Conservation (phyloP, 2,113 vertebrate genomes). For the Argyrosomus japonicus region DNA sequence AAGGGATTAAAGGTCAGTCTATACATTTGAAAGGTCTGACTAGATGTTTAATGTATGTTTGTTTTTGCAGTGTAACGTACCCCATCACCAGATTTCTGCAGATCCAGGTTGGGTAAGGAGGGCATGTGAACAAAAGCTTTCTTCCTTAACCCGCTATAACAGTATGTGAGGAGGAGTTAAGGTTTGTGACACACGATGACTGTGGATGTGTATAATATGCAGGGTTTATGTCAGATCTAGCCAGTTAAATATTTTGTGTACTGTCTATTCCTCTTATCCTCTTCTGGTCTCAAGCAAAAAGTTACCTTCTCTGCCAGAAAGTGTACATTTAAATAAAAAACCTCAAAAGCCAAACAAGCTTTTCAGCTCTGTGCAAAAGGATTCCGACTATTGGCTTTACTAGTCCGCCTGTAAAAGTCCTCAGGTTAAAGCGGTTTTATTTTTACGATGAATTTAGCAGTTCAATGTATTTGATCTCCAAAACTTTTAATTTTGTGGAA, state of each 20-base stretch:
- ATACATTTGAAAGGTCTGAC: not conserved
- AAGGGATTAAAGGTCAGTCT: no score
- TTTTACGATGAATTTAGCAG: no score
- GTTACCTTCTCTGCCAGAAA: not conserved
- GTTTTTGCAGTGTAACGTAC: constrained; percentile 79
- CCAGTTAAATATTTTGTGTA: not conserved
- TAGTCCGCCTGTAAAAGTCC: not conserved
- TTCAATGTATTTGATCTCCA: no score
- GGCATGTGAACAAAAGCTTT: constrained; percentile 99
- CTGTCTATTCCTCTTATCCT: not conserved
- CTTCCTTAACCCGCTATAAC: constrained; percentile 99
- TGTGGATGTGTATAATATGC: not conserved
- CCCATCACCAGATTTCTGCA: constrained; percentile 97
- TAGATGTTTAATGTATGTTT: not conserved
- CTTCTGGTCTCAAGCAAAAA: not conserved
- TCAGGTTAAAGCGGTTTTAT: no score
- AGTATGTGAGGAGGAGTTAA: constrained; percentile 94
- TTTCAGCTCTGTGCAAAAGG: constrained; percentile 18
- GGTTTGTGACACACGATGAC: constrained; percentile 65
- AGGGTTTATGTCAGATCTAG: not conserved
- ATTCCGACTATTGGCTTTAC: not conserved
- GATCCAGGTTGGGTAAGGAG: constrained; percentile 95
- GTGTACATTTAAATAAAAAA: not conserved
- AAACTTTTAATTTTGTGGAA: no score
- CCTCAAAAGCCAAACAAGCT: not conserved